Evolutionary conservation across 2,797 vertebrate species (phyloP), one percentile per base, ranked within the genome.

Genomic region (Petrocephalus sullivani): DNA sequence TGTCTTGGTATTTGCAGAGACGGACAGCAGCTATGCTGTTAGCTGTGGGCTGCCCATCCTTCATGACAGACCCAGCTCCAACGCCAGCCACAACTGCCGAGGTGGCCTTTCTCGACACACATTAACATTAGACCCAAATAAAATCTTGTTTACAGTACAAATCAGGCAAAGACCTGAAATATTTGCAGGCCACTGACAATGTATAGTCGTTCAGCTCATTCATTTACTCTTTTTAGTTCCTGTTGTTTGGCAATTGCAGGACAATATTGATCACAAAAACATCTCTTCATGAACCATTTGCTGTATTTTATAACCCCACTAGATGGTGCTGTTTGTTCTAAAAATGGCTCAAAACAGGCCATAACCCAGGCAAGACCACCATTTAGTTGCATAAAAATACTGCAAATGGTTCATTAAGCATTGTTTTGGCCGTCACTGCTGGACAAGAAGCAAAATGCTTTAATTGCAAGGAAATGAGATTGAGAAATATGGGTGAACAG

Each of bases 1-100:
- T 78, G 4, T 58, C 46, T 9, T 19, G 75, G 83, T 53, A 90
- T 89, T 90, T 88, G 1, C 94, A 99, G 98, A 99, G 93, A 98
- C 97, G 0, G 97, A 99, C 92, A 98, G 91, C 93, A 98, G 97
- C 93, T 99, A 98, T 94, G 97, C 97, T 0, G 97, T 99, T 88
- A 99, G 98, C 92, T 99, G 98, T 88, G 98, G 98, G 1, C 97
- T 96, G 61, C 97, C 98, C 4, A 91, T 95, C 87, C 91, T 95
- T 91, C 90, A 94, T 91, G 94, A 95, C 85, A 92, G 93, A 91
- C 90, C 93, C 46, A 93, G 96, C 93, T 93, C 96, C 90, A 95
- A 93, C 94, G 95, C 88, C 92, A 95, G 96, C 91, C 96, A 97
- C 91, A 95, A 97, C 92, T 99, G 98, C 92, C 95, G 97, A 93